Base-by-base conservation (phyloP, 2,888 invertebrate species). In the Tribolium freemani region DNA sequence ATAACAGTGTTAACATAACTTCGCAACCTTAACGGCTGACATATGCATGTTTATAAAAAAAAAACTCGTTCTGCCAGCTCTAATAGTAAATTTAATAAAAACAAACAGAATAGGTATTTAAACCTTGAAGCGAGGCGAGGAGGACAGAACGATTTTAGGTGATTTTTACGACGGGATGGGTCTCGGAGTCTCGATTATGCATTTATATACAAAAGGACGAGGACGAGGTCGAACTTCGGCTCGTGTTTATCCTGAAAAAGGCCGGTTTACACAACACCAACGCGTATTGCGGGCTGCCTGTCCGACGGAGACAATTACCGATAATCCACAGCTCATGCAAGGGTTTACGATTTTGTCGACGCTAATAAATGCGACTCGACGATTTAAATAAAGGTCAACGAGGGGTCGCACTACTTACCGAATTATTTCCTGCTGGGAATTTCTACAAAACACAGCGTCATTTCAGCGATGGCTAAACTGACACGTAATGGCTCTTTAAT, bases 1-100 rank as follows among this genome's bases (percentile, higher is more conserved):
- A 81, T 66, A 83, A 69, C 61, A 82, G 72, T 73, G 82, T 82
- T 73, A 80, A 77, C 83, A 82, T 79, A 73, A 69, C 71, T 63
- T 51, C 51, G 64, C 72, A 76, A 77, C 75, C 75, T 77, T 63
- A 71, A 64, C 64, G 30, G 30, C 63, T 54, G 57, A 53, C 68
- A 54, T 21, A 72, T 68, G 58, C 70, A 71, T 69, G 69, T 71
- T 69, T 71, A 74, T 68, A 48, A 16, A 16, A 48, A 64, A 75
- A 79, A 79, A 81, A 81, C 81, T 77, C 66, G 81, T 81, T 79
- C 77, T 76, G 72, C 79, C 72, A 77, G 67, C 72, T 69, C 54
- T 76, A 72, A 74, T 73, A 69, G 64, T 72, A 76, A 76, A 78
- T 78, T 76, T 75, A 76, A 78, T 72, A 71, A 78, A 79, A 79